Percentiles rank a stretch among this genome's conserved stretches.
These are phyloP conservation scores for Calypte anna DNA, from an alignment of 2,113 vertebrate species.

Conservation along the genomic window DNA sequence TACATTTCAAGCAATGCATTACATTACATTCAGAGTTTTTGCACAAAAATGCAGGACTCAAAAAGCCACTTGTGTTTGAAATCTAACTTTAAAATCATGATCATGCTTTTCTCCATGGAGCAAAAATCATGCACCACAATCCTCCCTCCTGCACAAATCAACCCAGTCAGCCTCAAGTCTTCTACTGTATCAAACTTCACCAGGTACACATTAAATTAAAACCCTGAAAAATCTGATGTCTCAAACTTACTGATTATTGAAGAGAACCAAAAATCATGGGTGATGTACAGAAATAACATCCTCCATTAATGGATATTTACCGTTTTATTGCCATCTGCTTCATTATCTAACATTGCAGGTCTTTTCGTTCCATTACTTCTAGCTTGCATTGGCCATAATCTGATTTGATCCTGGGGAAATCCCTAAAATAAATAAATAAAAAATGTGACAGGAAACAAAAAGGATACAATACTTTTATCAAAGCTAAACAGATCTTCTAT, in stretches of 20 bases:
- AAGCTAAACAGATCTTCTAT: not conserved
- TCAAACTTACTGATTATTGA: not conserved
- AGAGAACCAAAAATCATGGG: not conserved
- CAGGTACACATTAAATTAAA: not conserved
- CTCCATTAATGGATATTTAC: slow-evolving; percentile 73
- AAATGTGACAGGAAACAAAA: not conserved
- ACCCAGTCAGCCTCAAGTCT: not conserved
- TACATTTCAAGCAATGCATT: not conserved
- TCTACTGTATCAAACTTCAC: not conserved
- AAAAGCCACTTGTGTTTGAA: not conserved
- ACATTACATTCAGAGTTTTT: not conserved
- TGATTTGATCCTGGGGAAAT: slow-evolving; percentile 98
- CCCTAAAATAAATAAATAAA: slow-evolving; percentile 79
- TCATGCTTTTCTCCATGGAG: not conserved
- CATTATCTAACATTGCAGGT: slow-evolving; percentile 97
- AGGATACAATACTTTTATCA: not conserved
- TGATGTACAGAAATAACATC: not conserved
- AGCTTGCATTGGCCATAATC: slow-evolving; percentile 99
- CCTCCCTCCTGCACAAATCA: not conserved
- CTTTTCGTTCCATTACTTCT: slow-evolving; percentile 98
- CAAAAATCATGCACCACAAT: not conserved
- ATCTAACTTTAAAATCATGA: not conserved
- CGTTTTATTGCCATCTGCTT: slow-evolving; percentile 97
- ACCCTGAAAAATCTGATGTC: not conserved
- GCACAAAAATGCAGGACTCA: not conserved